These are phyloP conservation scores for Julus scandinavius DNA, from an alignment of 2,888 invertebrate genomes.

Conservation along the genomic window DNA sequence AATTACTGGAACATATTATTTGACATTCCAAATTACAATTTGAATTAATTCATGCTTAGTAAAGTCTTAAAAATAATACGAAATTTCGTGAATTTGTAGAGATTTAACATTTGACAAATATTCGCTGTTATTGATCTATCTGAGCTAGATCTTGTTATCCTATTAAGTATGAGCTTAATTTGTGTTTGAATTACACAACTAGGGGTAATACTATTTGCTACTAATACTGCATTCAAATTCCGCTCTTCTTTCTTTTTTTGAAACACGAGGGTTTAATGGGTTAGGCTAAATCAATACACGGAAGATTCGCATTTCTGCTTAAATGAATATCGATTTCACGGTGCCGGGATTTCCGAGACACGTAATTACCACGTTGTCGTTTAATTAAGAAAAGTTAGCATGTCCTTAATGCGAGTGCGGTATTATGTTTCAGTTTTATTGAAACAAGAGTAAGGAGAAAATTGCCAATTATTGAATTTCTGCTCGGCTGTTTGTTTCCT, in stretches of 20 bases:
- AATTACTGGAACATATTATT: no score
- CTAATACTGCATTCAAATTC: neutral
- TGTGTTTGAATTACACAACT: no score
- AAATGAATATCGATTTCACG: conserved; percentile 49
- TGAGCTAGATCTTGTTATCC: no score
- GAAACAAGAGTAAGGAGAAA: conserved; percentile 47
- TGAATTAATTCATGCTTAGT: no score
- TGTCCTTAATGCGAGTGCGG: conserved; percentile 41
- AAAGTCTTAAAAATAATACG: no score
- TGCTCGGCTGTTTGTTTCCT: conserved; percentile 35
- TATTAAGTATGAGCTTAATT: no score
- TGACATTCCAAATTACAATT: no score
- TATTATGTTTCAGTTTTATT: conserved; percentile 47
- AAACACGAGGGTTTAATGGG: neutral
- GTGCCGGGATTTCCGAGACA: conserved; percentile 30
- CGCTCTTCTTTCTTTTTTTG: neutral
- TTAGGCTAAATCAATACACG: neutral
- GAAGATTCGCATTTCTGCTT: conserved; percentile 47
- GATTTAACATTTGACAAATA: no score
- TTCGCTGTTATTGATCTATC: no score
- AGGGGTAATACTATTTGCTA: neutral
- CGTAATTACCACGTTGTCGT: conserved; percentile 48
- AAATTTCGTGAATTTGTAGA: no score
- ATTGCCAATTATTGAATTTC: conserved; percentile 47
- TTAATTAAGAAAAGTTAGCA: conserved; percentile 48